phyloP scores from a whole-genome alignment of 2,797 vertebrate species.

The Choloepus didactylus region DNA sequence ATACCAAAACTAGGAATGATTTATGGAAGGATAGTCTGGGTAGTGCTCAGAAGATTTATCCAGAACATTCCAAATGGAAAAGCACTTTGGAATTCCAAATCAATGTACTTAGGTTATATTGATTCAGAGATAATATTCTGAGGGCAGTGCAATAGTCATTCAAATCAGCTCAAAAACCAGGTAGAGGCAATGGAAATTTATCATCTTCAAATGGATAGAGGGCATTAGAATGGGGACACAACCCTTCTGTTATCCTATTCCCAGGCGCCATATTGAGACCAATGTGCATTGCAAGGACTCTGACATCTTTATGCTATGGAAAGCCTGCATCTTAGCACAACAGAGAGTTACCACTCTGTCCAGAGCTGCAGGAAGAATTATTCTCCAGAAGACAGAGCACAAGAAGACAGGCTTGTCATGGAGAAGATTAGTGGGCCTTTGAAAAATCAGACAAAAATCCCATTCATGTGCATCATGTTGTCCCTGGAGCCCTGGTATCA shows the following conservation, averaged over 20 bases:
- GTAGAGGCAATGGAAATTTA: background rate
- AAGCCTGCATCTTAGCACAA: background rate
- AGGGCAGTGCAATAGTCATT: background rate
- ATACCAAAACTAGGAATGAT: background rate
- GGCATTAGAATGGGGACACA: background rate
- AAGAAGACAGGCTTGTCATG: background rate
- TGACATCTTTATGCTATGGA: background rate
- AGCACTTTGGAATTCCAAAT: constrained; percentile 8
- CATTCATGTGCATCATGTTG: background rate
- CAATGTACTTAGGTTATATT: background rate
- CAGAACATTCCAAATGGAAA: background rate
- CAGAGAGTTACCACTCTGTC: background rate
- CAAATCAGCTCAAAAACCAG: background rate
- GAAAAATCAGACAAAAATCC: background rate
- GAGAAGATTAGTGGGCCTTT: background rate
- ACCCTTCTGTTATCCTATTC: background rate
- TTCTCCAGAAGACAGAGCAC: background rate
- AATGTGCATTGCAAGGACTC: background rate
- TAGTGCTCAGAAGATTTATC: background rate
- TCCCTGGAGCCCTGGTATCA: background rate
- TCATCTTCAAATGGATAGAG: background rate
- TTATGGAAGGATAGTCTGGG: background rate
- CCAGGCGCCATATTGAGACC: background rate
- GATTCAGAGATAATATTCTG: background rate
- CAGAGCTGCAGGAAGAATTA: background rate